Evolutionary conservation across 2,797 vertebrate species (phyloP), one percentile per base, ranked within the genome.

Genomic region (Nannoperca obscura): DNA sequence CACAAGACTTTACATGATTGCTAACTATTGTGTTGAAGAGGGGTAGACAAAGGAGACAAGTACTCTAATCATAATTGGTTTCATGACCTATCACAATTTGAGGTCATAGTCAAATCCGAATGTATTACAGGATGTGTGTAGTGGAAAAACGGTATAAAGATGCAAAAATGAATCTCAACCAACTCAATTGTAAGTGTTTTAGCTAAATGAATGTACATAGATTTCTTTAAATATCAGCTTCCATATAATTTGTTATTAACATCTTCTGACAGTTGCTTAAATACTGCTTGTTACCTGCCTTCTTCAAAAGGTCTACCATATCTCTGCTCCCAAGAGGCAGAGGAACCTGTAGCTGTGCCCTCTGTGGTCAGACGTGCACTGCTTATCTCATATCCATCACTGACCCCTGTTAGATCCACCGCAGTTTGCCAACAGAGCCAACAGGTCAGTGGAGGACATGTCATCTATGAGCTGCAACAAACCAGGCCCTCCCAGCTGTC

Each of bases 401-500:
- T 46, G 34, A 73, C 46, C 32, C 32, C 24, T 62, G 47, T 46
- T 40, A 57, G 19, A 63, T 72, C 32, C 57, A 63, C 30, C 55
- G 19, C 38, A 67, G 44, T 59, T 52, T 59, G 44, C 44, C 27
- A 38, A 15, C 36, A 50, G 13, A 63, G 42, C 42, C 24, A 75
- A 58, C 36, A 44, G 42, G 32, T 57, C 49, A 70, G 52, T 8
- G 12, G 38, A 57, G 49, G 49, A 69, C 50, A 47, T 22, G 38
- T 27, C 38, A 63, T 71, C 27, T n/a, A n/a, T 36, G 20, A 59
- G 54, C n/a, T 46, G 44, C 54, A 7, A 9, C 27, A 58, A 24
- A 64, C 50, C 44, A 32, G 55, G 52, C 64, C 53, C 55, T 73
- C 52, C 70, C 50, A 49, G 52, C 47, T 76, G 55, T 52, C 65